These are phyloP conservation scores for Spinus olivaceus DNA, from an alignment of 2,797 vertebrate genomes.

Conservation along the genomic window DNA sequence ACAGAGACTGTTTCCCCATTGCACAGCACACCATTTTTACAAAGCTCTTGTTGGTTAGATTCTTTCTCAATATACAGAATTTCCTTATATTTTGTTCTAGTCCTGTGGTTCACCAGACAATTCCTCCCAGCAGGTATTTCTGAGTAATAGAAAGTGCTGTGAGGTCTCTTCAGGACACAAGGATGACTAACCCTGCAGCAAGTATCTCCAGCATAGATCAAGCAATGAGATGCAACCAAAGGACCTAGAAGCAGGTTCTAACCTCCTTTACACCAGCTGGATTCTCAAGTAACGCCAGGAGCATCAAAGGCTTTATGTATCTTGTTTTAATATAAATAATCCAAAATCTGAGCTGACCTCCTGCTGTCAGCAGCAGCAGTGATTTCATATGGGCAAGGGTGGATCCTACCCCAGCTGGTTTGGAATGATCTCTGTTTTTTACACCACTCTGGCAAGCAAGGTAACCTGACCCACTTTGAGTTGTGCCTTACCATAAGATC, in stretches of 20 bases:
- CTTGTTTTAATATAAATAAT: neutral
- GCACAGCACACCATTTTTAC: neutral
- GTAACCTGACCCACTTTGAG: neutral
- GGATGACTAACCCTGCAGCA: constrained; percentile 20
- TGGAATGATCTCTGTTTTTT: neutral
- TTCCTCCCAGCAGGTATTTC: constrained; percentile 3
- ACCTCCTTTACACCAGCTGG: neutral
- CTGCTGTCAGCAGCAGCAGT: neutral
- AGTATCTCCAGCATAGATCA: constrained; percentile 13
- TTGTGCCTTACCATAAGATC: neutral
- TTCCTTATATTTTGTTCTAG: neutral
- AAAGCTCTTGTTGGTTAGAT: neutral
- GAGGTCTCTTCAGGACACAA: constrained; percentile 10
- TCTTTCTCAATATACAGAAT: neutral
- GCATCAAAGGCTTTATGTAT: neutral
- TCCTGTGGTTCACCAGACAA: neutral
- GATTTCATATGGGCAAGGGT: neutral
- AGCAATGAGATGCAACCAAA: neutral
- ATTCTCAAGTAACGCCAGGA: neutral
- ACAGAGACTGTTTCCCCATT: neutral
- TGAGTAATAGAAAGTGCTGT: neutral
- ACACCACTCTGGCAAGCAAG: neutral
- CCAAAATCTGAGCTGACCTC: neutral
- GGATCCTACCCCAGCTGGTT: neutral
- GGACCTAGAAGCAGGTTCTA: neutral